Evolutionary conservation across 2,797 vertebrate genomes (phyloP).

Genomic region (Epinephelus malabaricus): DNA sequence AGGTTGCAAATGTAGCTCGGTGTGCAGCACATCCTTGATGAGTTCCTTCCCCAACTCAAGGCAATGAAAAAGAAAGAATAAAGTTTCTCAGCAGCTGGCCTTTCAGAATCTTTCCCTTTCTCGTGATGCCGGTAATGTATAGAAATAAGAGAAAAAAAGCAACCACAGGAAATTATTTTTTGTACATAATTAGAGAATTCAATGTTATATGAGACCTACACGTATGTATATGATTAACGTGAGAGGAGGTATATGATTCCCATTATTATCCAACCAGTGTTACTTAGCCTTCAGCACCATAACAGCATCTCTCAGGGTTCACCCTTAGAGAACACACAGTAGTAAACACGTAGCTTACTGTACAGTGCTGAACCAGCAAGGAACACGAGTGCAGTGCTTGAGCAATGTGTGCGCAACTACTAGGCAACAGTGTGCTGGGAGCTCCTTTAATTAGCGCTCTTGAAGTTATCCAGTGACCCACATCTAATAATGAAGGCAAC

Average conservation of each 20-base stretch:
- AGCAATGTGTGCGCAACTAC: slow-evolving; percentile 63
- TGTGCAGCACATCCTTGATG: slow-evolving; percentile 50
- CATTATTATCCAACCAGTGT: slow-evolving; percentile 47
- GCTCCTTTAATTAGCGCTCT: slow-evolving; percentile 81
- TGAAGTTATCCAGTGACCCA: slow-evolving; percentile 83
- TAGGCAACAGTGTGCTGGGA: slow-evolving; percentile 69
- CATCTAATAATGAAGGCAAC: slow-evolving; percentile 84
- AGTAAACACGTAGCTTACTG: slow-evolving; percentile 44
- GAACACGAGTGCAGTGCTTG: slow-evolving; percentile 48
- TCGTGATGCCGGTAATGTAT: background rate
- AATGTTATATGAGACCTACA: background rate
- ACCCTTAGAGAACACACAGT: slow-evolving; percentile 42
- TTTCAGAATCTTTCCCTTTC: slow-evolving; percentile 19
- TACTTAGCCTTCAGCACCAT: slow-evolving; percentile 42
- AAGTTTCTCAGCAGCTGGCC: slow-evolving; percentile 6
- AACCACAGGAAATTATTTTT: background rate
- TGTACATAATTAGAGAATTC: slow-evolving; percentile 40
- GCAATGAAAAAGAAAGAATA: slow-evolving; percentile 1
- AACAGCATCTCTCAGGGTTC: slow-evolving; percentile 36
- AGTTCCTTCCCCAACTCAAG: slow-evolving; percentile 27
- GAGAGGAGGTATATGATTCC: slow-evolving; percentile 29
- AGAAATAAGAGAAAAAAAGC: slow-evolving; percentile 6
- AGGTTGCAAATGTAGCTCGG: slow-evolving; percentile 39
- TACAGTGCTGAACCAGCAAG: slow-evolving; percentile 55
- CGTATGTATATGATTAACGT: slow-evolving; percentile 26